Base-by-base conservation (phyloP, 1,140 invertebrate genomes). In the Zaprionus capensis region DNA sequence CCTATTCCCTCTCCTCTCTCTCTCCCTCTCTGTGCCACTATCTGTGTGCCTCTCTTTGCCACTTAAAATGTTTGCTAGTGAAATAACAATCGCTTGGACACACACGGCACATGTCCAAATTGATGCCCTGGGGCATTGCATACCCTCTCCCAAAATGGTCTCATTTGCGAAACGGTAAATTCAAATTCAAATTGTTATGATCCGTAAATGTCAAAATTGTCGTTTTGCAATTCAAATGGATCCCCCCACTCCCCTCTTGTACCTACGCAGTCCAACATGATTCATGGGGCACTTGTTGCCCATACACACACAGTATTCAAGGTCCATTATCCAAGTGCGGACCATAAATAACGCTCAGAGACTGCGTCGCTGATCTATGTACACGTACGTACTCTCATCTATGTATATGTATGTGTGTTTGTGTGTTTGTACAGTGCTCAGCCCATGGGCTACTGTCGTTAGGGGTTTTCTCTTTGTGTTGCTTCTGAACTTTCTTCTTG, bases 171-270 rank as follows among this genome's bases (percentile, higher is more conserved):
- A 81, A 81, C 78, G 72, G 68, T 91, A 82, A 91, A 91, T 91
- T 91, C 78, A 91, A 91, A 91, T 91, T 91, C 75, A 91, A 91
- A 91, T 91, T 91, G 88, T 91, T 91, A 91, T 91, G 88, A 91
- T 91, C 84, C 88, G 84, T 88, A 91, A 91, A 91, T 91, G 88
- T 91, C 88, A 91, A 84, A 88, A 88, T 80, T 84, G 82, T 90
- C 61, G 53, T 85, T 87, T 88, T 85, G 85, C 85, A 88, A 85
- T 90, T 85, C 81, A 90, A 91, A 90, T 85, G 55, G n/a, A 17
- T 46, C 53, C 17, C 55, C 38, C 7, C 41, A 15, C 15, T n/a
- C 4, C 34, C 12, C 3, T 15, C 64, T 4, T 4, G 17, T 49
- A 24, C 11, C 46, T 11, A 15, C 49, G 11, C 58, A 26, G n/a